These are phyloP conservation scores for Phymorhynchus buccinoides DNA, from an alignment of 1,140 invertebrate genomes.

Conservation along the genomic window DNA sequence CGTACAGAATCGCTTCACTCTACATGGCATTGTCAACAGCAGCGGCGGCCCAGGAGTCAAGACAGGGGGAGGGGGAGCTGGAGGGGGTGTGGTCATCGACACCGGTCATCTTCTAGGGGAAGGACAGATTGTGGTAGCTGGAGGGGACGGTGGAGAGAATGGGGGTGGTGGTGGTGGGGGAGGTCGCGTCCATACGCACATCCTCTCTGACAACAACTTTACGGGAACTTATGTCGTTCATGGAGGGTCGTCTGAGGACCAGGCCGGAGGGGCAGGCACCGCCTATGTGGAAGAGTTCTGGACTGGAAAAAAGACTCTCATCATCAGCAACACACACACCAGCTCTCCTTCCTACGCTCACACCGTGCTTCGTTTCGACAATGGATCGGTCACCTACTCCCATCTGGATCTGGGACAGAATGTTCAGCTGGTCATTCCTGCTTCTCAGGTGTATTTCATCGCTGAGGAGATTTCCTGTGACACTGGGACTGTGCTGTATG, in stretches of 20 bases:
- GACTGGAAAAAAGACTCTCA: slow-evolving; percentile 41
- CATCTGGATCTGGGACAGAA: slow-evolving; percentile 28
- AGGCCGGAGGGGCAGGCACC: slow-evolving; percentile 61
- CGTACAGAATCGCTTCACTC: slow-evolving; percentile 39
- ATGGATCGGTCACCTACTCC: slow-evolving; percentile 20
- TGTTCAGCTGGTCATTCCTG: slow-evolving; percentile 46
- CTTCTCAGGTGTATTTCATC: slow-evolving; percentile 47
- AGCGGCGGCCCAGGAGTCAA: slow-evolving; percentile 46
- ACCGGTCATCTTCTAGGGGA: slow-evolving; percentile 53
- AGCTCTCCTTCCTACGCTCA: slow-evolving; percentile 39
- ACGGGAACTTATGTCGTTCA: slow-evolving; percentile 50
- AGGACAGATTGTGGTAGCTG: slow-evolving; percentile 47
- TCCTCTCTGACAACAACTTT: slow-evolving; percentile 54
- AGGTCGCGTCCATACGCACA: slow-evolving; percentile 47
- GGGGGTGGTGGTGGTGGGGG: slow-evolving; percentile 57
- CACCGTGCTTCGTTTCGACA: slow-evolving; percentile 34
- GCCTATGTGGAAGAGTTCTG: slow-evolving; percentile 50
- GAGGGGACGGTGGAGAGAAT: slow-evolving; percentile 45
- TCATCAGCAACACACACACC: slow-evolving; percentile 52
- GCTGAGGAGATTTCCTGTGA: slow-evolving; percentile 56
- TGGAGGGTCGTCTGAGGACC: slow-evolving; percentile 51
- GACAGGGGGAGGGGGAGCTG: slow-evolving; percentile 56
- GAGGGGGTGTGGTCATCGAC: slow-evolving; percentile 51
- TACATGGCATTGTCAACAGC: slow-evolving; percentile 56
- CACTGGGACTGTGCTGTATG: slow-evolving; percentile 45